These are phyloP conservation scores for Clepsis dumicolana DNA, from an alignment of 2,888 invertebrate genomes.

Conservation along the genomic window DNA sequence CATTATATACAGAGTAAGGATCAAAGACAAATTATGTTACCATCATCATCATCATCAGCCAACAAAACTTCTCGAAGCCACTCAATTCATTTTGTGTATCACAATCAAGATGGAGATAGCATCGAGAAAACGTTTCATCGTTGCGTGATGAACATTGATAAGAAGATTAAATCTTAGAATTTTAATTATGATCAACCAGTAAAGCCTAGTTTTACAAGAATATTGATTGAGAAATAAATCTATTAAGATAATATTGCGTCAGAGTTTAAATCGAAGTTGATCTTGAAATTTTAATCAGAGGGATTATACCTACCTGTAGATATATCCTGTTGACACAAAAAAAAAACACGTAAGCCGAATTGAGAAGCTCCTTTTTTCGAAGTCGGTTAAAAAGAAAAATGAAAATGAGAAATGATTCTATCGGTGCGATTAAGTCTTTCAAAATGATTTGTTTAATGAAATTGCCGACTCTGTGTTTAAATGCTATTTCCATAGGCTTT, in stretches of 20 bases:
- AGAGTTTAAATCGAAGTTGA: constrained; percentile 3
- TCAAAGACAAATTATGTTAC: too few relatives aligned
- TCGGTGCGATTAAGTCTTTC: too few relatives aligned
- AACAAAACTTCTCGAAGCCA: background rate
- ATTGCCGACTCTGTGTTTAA: too few relatives aligned
- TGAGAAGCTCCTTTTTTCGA: too few relatives aligned
- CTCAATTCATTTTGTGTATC: background rate
- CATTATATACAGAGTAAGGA: too few relatives aligned
- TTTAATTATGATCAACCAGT: background rate
- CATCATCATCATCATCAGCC: too few relatives aligned
- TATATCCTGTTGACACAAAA: background rate
- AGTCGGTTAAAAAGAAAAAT: too few relatives aligned
- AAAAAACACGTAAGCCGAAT: background rate
- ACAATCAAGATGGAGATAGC: constrained; percentile 10
- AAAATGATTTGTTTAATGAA: too few relatives aligned
- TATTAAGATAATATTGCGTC: constrained; percentile 2
- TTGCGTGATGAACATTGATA: background rate
- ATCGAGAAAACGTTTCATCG: background rate
- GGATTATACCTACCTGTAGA: background rate
- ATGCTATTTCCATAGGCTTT: too few relatives aligned
- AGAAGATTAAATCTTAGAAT: background rate
- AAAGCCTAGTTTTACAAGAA: background rate
- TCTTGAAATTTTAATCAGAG: constrained; percentile 11
- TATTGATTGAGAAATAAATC: constrained; percentile 23
- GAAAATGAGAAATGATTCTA: background rate